These are phyloP conservation scores for Limonius californicus DNA, from an alignment of 1,140 invertebrate species.

Conservation along the genomic window DNA sequence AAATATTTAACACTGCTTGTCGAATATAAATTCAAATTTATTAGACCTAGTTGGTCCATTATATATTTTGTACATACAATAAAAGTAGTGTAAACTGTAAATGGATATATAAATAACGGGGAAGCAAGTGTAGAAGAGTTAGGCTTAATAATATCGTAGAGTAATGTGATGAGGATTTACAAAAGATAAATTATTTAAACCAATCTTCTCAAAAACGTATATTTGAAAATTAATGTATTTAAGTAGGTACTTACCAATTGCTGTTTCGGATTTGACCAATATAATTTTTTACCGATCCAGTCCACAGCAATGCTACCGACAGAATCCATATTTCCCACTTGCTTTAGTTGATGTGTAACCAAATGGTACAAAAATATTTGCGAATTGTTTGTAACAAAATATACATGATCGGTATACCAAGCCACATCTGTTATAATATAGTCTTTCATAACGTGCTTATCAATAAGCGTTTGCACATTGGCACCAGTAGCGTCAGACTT, in stretches of 20 bases:
- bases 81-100: too few relatives aligned
- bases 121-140: too few relatives aligned
- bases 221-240: background rate
- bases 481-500: slow-evolving; percentile 72
- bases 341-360: slow-evolving; percentile 53
- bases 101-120: too few relatives aligned
- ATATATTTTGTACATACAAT: too few relatives aligned
- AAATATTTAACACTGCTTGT: too few relatives aligned
- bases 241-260: slow-evolving; percentile 60
- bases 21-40: too few relatives aligned
- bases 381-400: slow-evolving; percentile 70
- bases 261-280: slow-evolving; percentile 84
- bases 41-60: too few relatives aligned
- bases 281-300: slow-evolving; percentile 82
- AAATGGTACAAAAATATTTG: slow-evolving; percentile 68
- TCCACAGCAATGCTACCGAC: slow-evolving; percentile 80
- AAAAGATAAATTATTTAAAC: too few relatives aligned
- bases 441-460: slow-evolving; percentile 52
- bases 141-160: too few relatives aligned
- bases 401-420: slow-evolving; percentile 52
- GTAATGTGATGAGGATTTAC: too few relatives aligned
- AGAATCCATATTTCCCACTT: slow-evolving; percentile 61
- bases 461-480: slow-evolving; percentile 60
- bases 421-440: slow-evolving; percentile 39
- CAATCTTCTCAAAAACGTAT: background rate